Evolutionary conservation across 2,113 vertebrate species (phyloP), one percentile per base, ranked within the genome.

Genomic region (Rhynchomys soricoides): DNA sequence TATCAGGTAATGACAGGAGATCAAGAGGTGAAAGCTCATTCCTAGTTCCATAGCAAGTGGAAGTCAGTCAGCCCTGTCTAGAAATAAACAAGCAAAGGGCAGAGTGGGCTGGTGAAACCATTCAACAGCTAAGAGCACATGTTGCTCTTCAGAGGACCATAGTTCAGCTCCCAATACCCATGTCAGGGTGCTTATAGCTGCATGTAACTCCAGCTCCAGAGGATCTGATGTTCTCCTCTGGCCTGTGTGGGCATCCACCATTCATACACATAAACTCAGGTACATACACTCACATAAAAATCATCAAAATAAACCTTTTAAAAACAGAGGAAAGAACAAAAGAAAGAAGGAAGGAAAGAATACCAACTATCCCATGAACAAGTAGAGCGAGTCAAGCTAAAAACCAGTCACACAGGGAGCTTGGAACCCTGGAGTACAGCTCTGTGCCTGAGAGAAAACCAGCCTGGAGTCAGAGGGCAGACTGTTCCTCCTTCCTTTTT

Each of bases 361-460:
- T 19, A 34, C 43, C 45, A 97, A 92, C 59, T 4, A 52, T 90
- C 57, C 52, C 40, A 15, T n/a, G 31, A 26, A 50, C 31, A 73
- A 77, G 24, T 31, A 85, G 16, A 40, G 94, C 43, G 5, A n/a
- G 26, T 15, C 59, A 26, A 94, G 59, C 50, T 90, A 31, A 68
- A 88, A 73, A 48, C 40, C 52, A 68, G 50, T 59, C n/a, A 31
- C 0, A 11, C 26, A 48, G 40, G 11, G 70, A 50, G 29, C 55
- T 55, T 11, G 7, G 10, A 43, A 43, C 15, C 7, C 5, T 3
- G 2, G 43, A 2, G 16, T 21, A 2, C 9, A 29, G 4, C 19
- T n/a, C 0, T 52, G 2, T 66, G 52, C 64, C 73, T 78, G 6
- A 57, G 68, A n/a, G 55, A 50, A 85, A 11, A 29, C 52, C 21